Evolutionary conservation across 2,113 vertebrate species (phyloP).

Genomic region (Recurvirostra avosetta): DNA sequence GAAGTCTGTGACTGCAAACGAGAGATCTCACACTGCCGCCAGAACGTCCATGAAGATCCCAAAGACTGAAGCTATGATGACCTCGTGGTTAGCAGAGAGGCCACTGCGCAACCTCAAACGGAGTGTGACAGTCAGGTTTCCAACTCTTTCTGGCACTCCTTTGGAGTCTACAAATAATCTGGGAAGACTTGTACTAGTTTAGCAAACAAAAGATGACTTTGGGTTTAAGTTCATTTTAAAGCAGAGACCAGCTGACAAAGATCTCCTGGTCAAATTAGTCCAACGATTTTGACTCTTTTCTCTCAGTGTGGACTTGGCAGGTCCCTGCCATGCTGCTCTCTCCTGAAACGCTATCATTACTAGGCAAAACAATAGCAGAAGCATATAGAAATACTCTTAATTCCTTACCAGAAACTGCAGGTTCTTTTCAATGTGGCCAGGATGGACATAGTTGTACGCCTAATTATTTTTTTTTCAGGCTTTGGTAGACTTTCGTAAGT

Average conservation of each 20-base stretch:
- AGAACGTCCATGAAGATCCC: not conserved
- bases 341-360: not conserved
- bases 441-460: not conserved
- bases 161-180: not conserved
- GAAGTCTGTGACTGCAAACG: not conserved
- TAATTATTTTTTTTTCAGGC: not conserved
- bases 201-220: not conserved
- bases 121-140: not conserved
- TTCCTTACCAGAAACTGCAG: not conserved
- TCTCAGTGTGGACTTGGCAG: not conserved
- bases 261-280: not conserved
- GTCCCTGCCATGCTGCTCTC: not conserved
- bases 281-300: not conserved
- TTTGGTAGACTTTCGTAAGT: not conserved
- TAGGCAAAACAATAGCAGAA: not conserved
- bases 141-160: not conserved
- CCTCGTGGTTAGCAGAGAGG: not conserved
- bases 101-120: not conserved
- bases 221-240: not conserved
- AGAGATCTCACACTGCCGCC: not conserved
- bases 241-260: not conserved
- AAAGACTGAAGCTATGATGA: not conserved
- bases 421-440: not conserved
- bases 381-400: not conserved
- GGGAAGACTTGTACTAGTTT: not conserved